These are phyloP conservation scores for Dinocampus coccinellae DNA, from an alignment of 2,888 invertebrate genomes.

Conservation along the genomic window DNA sequence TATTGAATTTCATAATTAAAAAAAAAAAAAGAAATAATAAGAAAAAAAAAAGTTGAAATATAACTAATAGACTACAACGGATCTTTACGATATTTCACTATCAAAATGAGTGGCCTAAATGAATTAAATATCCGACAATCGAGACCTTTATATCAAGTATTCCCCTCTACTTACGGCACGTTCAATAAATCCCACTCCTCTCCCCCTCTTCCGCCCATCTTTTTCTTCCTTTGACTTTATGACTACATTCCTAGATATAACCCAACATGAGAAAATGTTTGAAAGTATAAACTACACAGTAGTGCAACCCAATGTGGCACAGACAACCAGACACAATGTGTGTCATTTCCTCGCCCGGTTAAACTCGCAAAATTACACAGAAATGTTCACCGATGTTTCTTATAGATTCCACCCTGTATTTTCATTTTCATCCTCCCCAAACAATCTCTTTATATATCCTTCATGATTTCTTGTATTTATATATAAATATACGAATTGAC, in stretches of 20 bases:
- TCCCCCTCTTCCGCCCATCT: too few relatives aligned
- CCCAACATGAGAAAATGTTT: slow-evolving; percentile 10
- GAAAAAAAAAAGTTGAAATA: background rate
- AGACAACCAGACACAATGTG: slow-evolving; percentile 9
- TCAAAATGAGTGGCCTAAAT: slow-evolving; percentile 46
- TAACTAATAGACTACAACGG: slow-evolving; percentile 44
- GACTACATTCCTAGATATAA: background rate
- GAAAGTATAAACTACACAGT: slow-evolving; percentile 13
- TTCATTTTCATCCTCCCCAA: background rate
- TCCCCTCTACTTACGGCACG: background rate
- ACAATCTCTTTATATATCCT: background rate
- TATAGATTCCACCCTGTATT: background rate
- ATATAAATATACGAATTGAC: too few relatives aligned
- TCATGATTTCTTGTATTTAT: background rate
- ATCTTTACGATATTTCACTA: slow-evolving; percentile 46
- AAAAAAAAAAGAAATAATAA: too few relatives aligned
- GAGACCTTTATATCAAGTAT: slow-evolving; percentile 1
- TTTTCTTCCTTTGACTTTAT: too few relatives aligned
- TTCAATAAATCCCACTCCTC: too few relatives aligned
- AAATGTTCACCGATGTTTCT: slow-evolving; percentile 29
- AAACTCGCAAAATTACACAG: slow-evolving; percentile 43
- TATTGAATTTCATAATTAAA: too few relatives aligned
- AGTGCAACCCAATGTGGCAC: slow-evolving; percentile 15
- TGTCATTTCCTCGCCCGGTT: slow-evolving; percentile 24
- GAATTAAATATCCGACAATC: slow-evolving; percentile 37